Base-by-base conservation (phyloP, 1,140 invertebrate species). In the Halyomorpha halys region DNA sequence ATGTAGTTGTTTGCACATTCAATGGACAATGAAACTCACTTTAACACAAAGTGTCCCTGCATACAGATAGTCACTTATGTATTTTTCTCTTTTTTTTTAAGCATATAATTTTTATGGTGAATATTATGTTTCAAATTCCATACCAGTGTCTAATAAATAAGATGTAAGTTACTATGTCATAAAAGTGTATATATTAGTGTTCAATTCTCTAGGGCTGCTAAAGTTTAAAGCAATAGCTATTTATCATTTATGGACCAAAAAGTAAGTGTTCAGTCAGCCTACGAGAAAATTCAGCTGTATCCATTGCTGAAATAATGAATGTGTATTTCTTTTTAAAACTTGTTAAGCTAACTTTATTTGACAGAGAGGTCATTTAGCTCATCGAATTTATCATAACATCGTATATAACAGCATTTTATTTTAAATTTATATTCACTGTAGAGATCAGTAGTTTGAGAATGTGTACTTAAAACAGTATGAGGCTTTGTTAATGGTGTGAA, bases 181-280 rank as follows among this genome's bases (percentile, higher is more conserved):
- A 8, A 19, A 49, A 49, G 6, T 49, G 47, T 49, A 21, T 21
- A 21, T 49, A 19, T 18, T 21, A 21, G n/a, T 49, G 16, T 49
- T 19, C n/a, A 49, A 21, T 49, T 49, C 47, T 19, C 21, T 19
- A 49, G 21, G 47, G 21, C 47, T 49, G 47, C 21, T 49, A 18
- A 49, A 19, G 6, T 19, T 49, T 49, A n/a, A 2, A 21, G n/a
- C 47, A 49, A 49, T 49, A 21, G 47, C 47, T 49, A 21, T 11
- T 49, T 49, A 49, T 18, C n/a, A 49, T 49, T 49, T 49, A 21
- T 49, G 47, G n/a, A 49, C 47, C 47, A 49, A 49, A 49, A 49
- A 49, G 6, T 16, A 21, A 49, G 47, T 49, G 47, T 49, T 49
- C 21, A 21, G 47, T 6, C 47, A 49, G 47, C 47, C 47, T 21